Evolutionary conservation across 2,888 invertebrate species (phyloP).

Genomic region (Nemurella pictetii): DNA sequence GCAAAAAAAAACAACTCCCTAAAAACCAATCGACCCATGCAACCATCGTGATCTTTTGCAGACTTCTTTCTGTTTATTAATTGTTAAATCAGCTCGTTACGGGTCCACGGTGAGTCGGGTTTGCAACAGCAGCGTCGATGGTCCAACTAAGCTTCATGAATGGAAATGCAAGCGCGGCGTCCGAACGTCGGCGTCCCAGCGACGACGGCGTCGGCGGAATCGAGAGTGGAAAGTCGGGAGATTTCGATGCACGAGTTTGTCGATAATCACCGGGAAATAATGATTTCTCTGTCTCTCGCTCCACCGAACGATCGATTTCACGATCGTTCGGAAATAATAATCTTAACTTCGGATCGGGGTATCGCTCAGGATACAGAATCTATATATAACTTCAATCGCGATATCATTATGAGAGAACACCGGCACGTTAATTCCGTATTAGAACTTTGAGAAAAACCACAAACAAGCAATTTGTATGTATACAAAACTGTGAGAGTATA

Average conservation of each 20-base stretch:
- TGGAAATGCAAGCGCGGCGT: too few species aligned
- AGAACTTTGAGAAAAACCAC: background rate
- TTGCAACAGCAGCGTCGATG: too few species aligned
- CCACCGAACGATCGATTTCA: background rate
- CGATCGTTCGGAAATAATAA: background rate
- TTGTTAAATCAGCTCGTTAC: too few species aligned
- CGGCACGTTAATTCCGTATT: too few species aligned
- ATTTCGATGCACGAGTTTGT: background rate
- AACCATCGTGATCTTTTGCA: background rate
- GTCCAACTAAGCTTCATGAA: too few species aligned
- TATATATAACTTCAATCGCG: background rate
- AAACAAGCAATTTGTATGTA: background rate
- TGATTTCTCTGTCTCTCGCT: background rate
- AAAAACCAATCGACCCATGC: background rate
- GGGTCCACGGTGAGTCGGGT: too few species aligned
- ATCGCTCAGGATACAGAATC: background rate
- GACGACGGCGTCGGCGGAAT: background rate
- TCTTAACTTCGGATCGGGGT: background rate
- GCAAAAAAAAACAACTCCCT: background rate
- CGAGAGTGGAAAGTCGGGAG: background rate
- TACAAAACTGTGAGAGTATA: background rate
- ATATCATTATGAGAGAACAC: background rate
- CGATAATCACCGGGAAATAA: background rate
- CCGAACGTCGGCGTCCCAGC: background rate
- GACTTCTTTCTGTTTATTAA: background rate